Percentiles rank a stretch among this genome's conserved stretches.
Conservation (phyloP, 1,140 invertebrate genomes). For the Acyrthosiphon pisum region DNA sequence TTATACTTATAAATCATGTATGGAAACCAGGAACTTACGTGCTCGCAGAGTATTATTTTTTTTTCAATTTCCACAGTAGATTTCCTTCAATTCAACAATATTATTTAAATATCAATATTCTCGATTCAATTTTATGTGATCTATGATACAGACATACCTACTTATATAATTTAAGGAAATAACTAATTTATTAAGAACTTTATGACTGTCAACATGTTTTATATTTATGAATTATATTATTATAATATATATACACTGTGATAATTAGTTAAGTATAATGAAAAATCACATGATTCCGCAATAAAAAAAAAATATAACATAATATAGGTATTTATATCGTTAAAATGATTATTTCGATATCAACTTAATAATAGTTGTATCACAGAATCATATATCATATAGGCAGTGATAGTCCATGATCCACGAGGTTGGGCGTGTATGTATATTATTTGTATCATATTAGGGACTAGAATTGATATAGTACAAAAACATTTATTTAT, state of each 20-base stretch:
- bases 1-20: neutral
- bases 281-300: neutral
- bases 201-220: neutral
- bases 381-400: too few species aligned
- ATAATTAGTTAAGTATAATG: neutral
- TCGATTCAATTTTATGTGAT: neutral
- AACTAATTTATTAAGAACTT: neutral
- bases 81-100: constrained; percentile 1
- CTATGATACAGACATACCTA: neutral
- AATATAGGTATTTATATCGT: neutral
- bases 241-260: neutral
- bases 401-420: too few species aligned
- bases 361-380: too few species aligned
- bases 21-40: neutral
- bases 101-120: neutral
- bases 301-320: neutral
- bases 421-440: too few species aligned
- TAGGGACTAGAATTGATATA: too few species aligned
- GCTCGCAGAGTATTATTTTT: neutral
- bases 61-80: constrained; percentile 7
- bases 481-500: too few species aligned
- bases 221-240: neutral
- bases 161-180: neutral
- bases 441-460: too few species aligned
- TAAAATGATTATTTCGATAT: too few species aligned